Conservation (phyloP, 2,797 vertebrate genomes). For the Crax fasciolata region DNA sequence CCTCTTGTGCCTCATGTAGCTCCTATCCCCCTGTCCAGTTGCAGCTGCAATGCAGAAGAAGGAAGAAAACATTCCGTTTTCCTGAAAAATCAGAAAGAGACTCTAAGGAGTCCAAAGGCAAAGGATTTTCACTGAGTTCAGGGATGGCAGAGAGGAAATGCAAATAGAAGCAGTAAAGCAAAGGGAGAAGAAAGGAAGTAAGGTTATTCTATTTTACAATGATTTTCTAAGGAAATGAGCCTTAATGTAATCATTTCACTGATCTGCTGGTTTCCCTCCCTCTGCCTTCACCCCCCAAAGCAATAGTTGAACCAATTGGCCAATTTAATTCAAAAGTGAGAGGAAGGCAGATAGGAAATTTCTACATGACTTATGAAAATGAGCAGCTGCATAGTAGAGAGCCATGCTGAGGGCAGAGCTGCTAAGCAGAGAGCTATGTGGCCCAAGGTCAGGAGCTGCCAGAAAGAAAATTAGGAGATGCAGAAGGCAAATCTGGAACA, state of each 20-base stretch:
- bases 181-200: background rate
- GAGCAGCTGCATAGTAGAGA: background rate
- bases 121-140: background rate
- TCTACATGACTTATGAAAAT: background rate
- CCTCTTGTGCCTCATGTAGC: background rate
- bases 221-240: constrained; percentile 31
- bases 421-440: background rate
- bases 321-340: background rate
- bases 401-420: background rate
- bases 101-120: background rate
- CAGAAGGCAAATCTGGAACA: background rate
- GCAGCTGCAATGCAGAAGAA: background rate
- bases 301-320: background rate
- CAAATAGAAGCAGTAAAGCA: background rate
- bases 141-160: background rate
- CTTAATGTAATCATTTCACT: constrained; percentile 12
- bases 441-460: background rate
- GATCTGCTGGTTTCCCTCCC: background rate
- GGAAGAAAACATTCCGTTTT: background rate
- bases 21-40: background rate
- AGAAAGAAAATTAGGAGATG: background rate
- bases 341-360: background rate
- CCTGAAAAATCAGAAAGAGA: background rate
- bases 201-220: background rate
- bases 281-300: background rate